Evolutionary conservation across 2,113 vertebrate genomes (phyloP), one percentile per base, ranked within the genome.

Genomic region (Otis tarda): DNA sequence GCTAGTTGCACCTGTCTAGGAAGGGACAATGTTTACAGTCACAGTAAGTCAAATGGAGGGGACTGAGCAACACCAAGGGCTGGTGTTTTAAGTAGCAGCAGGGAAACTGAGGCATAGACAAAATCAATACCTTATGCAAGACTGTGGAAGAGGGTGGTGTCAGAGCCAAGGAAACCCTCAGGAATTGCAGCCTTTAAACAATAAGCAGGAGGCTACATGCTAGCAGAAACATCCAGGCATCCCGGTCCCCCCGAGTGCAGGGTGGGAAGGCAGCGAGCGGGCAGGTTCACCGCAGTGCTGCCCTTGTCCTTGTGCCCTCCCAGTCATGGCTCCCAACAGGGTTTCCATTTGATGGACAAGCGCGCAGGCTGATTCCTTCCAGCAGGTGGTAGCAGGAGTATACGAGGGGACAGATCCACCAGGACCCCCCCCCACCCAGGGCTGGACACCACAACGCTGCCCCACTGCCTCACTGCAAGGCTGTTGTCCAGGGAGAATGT

Each of bases 301-400:
- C 10, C 24, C 23, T 37, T 0, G 0, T 68, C 25, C 24, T 68
- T n/a, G 35, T 13, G 23, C 39, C 1, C 10, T 53, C 49, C 59
- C n/a, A 1, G 0, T 55, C 41, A 74, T 25, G 64, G 31, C 20
- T 94, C 71, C 87, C 83, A 81, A 22, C 2, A 31, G 52, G 45
- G n/a, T 63, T 88, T 67, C 50, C 24, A 2, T 8, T 15, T 6
- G 20, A 81, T 2, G 2, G 67, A n/a, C 8, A 7, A 64, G 63
- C 2, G 81, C 53, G 28, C 73, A 93, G 87, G 33, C 90, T 71
- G 56, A 96, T 96, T 97, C 97, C 80, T 94, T 96, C 96, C 95
- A 95, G 93, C 65, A 96, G 96, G 78, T 94, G 94, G 96, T 93
- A 94, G 97, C 93, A 97, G 94, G 83, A 61, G 70, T 53, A 96